Percentiles rank a stretch among this genome's conserved stretches.
Evolutionary conservation across 2,888 invertebrate species (phyloP).

Genomic region (Pseudococcus jackbeardsleyi): DNA sequence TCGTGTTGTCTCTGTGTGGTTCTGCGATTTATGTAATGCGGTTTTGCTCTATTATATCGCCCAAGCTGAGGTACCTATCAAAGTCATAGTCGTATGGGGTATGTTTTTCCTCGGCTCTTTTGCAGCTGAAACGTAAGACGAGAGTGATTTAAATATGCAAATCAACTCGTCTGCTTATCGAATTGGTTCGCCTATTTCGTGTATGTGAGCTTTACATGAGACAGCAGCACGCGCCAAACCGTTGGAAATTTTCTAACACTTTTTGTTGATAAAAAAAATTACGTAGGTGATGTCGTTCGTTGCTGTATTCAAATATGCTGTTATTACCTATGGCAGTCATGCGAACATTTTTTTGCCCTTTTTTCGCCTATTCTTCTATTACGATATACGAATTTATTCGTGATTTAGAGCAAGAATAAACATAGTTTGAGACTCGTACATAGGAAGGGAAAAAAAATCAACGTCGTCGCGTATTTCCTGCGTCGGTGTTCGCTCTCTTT

Average conservation of each 20-base stretch:
- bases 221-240: background rate
- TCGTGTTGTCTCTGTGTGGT: conserved; percentile 27
- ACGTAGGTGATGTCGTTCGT: background rate
- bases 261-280: conserved; percentile 20
- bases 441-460: background rate
- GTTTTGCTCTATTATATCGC: conserved; percentile 61
- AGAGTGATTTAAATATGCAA: conserved; percentile 59
- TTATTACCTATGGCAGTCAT: conserved; percentile 40
- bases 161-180: conserved; percentile 51
- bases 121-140: conserved; percentile 29
- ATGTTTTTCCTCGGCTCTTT: background rate
- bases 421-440: background rate
- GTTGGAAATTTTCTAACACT: background rate
- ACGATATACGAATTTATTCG: conserved; percentile 35
- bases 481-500: background rate
- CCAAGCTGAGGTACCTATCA: conserved; percentile 32
- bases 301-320: background rate
- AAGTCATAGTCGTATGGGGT: conserved; percentile 30
- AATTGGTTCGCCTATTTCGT: conserved; percentile 59
- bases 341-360: conserved; percentile 12
- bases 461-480: conserved; percentile 15
- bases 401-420: conserved; percentile 56
- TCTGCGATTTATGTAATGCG: conserved; percentile 61
- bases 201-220: background rate
- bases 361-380: conserved; percentile 13